Percentiles rank a stretch among this genome's conserved stretches.
phyloP scores from a whole-genome alignment of 2,113 vertebrate genomes.

The Sylvia atricapilla region DNA sequence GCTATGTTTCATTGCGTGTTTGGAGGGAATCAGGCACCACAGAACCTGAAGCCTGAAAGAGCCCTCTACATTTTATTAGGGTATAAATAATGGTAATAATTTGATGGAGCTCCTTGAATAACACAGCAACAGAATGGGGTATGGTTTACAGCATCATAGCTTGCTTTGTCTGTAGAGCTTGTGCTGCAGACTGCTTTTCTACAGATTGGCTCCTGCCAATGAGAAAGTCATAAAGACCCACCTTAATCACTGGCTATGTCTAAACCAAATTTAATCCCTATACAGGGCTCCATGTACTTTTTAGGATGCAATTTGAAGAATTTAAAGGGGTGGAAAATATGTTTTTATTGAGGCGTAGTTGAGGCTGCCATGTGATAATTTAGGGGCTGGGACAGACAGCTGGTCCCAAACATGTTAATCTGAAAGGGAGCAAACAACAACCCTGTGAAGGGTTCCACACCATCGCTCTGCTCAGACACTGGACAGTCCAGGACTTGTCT shows the following conservation, averaged over 20 bases:
- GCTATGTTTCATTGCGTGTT: not conserved
- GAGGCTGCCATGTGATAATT: not conserved
- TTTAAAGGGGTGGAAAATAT: not conserved
- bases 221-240: not conserved
- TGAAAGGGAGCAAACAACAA: not conserved
- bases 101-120: constrained; percentile 28
- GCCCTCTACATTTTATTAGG: not conserved
- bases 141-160: not conserved
- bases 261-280: not conserved
- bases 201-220: not conserved
- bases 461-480: not conserved
- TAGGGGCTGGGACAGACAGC: not conserved
- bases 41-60: not conserved
- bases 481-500: not conserved
- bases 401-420: not conserved
- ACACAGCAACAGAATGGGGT: not conserved
- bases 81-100: constrained; percentile 23
- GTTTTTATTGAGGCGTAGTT: not conserved
- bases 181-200: not conserved
- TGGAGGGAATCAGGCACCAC: not conserved
- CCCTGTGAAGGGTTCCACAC: not conserved
- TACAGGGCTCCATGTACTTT: not conserved
- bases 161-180: not conserved
- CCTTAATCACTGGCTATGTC: not conserved
- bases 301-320: not conserved